These are phyloP conservation scores for Dasyurus viverrinus DNA, from an alignment of 2,113 vertebrate species.

Conservation along the genomic window DNA sequence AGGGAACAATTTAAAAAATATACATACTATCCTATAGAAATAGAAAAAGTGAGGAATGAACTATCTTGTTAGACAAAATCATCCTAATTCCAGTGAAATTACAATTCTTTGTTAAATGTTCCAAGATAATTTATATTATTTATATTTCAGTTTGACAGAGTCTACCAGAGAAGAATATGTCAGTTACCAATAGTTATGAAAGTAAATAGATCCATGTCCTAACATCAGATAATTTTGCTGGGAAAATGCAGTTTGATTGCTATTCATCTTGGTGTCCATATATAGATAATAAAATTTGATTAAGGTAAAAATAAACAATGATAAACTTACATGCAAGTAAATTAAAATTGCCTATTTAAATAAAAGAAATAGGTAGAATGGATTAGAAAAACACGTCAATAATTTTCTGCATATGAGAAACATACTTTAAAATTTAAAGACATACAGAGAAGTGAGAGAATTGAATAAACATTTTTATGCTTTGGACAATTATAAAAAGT, in stretches of 20 bases:
- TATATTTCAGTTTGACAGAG: not conserved
- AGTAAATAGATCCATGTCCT: not conserved
- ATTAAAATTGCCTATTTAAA: not conserved
- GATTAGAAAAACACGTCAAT: not conserved
- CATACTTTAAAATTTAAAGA: not conserved
- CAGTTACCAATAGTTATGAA: not conserved
- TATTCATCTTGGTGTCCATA: no score
- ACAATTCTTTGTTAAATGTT: not conserved
- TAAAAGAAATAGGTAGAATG: not conserved
- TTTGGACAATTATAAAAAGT: not conserved
- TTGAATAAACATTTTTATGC: not conserved
- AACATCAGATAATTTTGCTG: not conserved
- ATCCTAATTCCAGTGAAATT: not conserved
- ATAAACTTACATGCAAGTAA: not conserved
- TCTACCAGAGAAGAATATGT: not conserved
- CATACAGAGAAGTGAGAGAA: not conserved
- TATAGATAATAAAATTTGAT: not conserved
- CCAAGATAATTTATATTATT: not conserved
- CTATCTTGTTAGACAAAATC: not conserved
- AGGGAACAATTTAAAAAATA: constrained; percentile 28
- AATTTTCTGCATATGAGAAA: not conserved
- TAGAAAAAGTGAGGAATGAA: not conserved
- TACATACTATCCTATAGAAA: not conserved
- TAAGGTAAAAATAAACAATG: not conserved
- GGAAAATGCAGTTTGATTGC: no score